A percentile compares a stretch with the other conserved stretches of the same genome.
Evolutionary conservation across 2,113 vertebrate species (phyloP).

Genomic region (Paratilapia polleni): DNA sequence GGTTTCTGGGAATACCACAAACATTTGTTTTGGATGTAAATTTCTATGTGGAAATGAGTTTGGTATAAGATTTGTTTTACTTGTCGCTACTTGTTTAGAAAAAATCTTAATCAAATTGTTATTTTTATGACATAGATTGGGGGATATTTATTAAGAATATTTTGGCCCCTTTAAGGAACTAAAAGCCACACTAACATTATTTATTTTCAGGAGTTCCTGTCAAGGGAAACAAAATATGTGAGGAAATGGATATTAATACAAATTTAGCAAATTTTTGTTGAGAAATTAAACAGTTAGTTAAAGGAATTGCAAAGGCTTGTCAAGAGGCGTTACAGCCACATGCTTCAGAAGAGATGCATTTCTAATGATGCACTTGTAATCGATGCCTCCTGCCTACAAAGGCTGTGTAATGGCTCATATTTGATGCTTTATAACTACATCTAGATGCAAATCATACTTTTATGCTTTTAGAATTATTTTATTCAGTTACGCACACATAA

Average conservation of each 20-base stretch:
- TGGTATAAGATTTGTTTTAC: not conserved
- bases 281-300: not conserved
- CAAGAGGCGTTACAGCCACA: not conserved
- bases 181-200: not conserved
- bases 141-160: not conserved
- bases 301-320: not conserved
- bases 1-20: not conserved
- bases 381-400: not conserved
- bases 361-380: slow-evolving; percentile 3
- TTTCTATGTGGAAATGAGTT: slow-evolving; percentile 5
- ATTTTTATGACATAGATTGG: not conserved
- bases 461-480: not conserved
- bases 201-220: not conserved
- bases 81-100: not conserved
- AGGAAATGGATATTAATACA: not conserved
- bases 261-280: not conserved
- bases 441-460: not conserved
- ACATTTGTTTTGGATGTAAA: slow-evolving; percentile 7
- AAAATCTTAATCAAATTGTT: not conserved
- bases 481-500: not conserved
- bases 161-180: not conserved
- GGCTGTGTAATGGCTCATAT: not conserved
- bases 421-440: not conserved
- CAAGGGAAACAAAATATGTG: not conserved
- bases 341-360: not conserved